Base-by-base conservation (phyloP, 2,888 invertebrate genomes). In the Acanthosepion pharaonis region DNA sequence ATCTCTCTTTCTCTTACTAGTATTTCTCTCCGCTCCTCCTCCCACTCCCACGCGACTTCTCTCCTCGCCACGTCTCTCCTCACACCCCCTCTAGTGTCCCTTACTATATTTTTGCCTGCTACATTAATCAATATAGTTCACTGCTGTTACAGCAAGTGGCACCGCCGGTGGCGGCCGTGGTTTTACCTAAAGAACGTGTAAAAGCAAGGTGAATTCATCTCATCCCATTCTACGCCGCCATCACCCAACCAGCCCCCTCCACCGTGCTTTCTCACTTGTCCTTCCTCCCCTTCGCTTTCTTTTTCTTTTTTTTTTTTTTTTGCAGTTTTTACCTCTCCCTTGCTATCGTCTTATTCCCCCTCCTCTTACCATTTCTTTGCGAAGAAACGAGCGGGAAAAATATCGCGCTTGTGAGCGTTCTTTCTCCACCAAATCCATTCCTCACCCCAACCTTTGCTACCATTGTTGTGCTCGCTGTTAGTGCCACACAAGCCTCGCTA, bases 121-220 rank as follows among this genome's bases (percentile, higher is more conserved):
- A 64, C 64, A 64, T 64, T 64, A 64, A 64, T 64, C 64, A 64
- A 64, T 64, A 64, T 64, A 64, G 64, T 64, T 64, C 64, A 64
- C 64, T 64, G 64, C 64, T 64, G 64, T 64, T 64, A 64, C 64
- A 64, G 64, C 64, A 64, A 64, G 64, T 64, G 64, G 64, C 64
- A 64, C 64, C 64, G 64, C 64, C 64, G 28, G 64, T 64, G 64
- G 64, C 64, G 64, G 64, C 64, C 64, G 64, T 23, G 64, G 64
- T 28, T 64, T 64, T 64, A 64, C 64, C 64, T 64, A 64, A 64
- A 64, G 64, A 64, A 64, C 64, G 64, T 64, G 64, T 64, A 64
- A 64, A 64, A 64, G 51, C 51, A 51, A 64, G 64, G 64, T 64
- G 64, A 64, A 64, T 64, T 64, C 64, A 28, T 64, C 64, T 64